A percentile compares a stretch with the other conserved stretches of the same genome.
These are phyloP conservation scores for Neosalanx taihuensis DNA, from an alignment of 2,797 vertebrate species.

Conservation along the genomic window DNA sequence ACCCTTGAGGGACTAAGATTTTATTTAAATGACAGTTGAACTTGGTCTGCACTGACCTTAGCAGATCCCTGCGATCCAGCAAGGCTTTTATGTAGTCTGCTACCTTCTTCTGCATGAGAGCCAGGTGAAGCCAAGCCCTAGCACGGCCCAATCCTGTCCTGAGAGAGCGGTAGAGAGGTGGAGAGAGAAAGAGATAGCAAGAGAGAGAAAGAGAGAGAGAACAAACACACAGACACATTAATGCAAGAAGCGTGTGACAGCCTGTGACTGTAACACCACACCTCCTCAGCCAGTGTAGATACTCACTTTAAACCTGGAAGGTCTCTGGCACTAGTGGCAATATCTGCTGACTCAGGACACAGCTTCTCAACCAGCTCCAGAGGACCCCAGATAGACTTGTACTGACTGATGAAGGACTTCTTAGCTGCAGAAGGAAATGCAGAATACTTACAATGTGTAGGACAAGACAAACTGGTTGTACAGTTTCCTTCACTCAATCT, in stretches of 20 bases:
- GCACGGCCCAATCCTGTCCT: constrained; percentile 92
- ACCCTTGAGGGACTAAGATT: no score
- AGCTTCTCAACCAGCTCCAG: constrained; percentile 94
- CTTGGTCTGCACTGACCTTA: constrained; percentile 73
- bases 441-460: neutral
- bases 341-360: constrained; percentile 91
- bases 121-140: constrained; percentile 95
- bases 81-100: constrained; percentile 94
- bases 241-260: neutral
- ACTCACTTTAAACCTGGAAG: constrained; percentile 93
- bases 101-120: constrained; percentile 97
- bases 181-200: neutral
- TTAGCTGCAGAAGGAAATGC: constrained; percentile 72
- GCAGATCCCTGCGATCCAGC: constrained; percentile 86
- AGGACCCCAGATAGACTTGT: constrained; percentile 96
- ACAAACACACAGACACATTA: neutral
- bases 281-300: neutral
- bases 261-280: constrained; percentile 5
- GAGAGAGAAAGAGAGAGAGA: neutral
- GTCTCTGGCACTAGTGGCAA: constrained; percentile 93
- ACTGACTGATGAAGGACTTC: constrained; percentile 94
- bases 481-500: neutral
- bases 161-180: constrained; percentile 31
- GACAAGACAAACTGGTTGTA: neutral
- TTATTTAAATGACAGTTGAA: neutral